These are phyloP conservation scores for Diachasma alloeum DNA, from an alignment of 1,140 invertebrate genomes.

Conservation along the genomic window DNA sequence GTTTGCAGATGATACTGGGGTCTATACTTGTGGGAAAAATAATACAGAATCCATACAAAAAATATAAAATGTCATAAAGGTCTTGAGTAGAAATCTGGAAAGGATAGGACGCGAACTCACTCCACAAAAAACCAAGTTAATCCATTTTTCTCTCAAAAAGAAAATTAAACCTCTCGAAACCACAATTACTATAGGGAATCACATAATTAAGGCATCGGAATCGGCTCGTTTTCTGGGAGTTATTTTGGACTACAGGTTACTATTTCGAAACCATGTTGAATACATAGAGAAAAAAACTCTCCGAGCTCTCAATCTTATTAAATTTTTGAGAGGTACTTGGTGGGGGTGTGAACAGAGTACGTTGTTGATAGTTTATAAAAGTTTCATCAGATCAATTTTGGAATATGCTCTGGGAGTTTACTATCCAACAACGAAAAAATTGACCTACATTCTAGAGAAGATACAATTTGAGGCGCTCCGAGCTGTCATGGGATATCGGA, in stretches of 20 bases:
- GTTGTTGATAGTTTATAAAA: constrained; percentile 17
- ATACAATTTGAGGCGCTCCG: not conserved
- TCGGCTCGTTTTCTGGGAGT: constrained; percentile 34
- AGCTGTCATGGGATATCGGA: not conserved
- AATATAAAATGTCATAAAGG: no score
- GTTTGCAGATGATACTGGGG: no score
- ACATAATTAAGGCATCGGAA: not conserved
- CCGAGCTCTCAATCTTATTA: constrained; percentile 27
- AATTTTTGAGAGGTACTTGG: constrained; percentile 21
- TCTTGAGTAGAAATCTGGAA: no score
- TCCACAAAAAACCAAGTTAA: constrained; percentile 38
- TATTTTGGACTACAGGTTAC: constrained; percentile 29
- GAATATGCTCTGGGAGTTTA: constrained; percentile 11
- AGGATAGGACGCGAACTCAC: no score
- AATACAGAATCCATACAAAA: no score
- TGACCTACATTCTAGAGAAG: not conserved
- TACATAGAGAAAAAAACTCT: constrained; percentile 19
- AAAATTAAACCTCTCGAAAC: not conserved
- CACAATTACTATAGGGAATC: constrained; percentile 14
- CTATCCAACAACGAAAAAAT: not conserved
- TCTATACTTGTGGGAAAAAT: no score
- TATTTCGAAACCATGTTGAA: constrained; percentile 33
- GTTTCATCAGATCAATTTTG: constrained; percentile 16
- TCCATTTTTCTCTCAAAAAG: constrained; percentile 27
- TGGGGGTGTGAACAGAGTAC: constrained; percentile 24